Base-by-base conservation (phyloP, 92 coral and sea anemone species). In the Epizoanthus fatuus region DNA sequence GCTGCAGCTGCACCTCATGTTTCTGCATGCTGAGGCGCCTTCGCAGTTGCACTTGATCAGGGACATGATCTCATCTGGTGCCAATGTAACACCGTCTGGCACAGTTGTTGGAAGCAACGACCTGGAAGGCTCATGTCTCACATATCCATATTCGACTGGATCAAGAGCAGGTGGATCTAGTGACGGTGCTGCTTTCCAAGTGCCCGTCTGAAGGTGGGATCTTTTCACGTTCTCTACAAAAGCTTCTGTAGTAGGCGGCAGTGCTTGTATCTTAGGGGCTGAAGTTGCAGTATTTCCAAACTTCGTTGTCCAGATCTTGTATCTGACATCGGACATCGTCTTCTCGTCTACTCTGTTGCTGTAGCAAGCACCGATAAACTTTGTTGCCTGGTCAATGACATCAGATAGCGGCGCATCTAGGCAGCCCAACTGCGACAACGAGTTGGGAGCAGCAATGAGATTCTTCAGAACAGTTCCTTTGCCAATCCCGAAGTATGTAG, bases 401-500 rank as follows among this genome's bases (percentile, higher is more conserved):
- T 90, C 93, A 40, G 74, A 37, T 1, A 86, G 54, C 17, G 57
- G 68, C 12, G 86, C 90, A 62, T 80, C 78, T 6, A 69, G 81
- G 68, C 87, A 85, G 4, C 91, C 89, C 52, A 88, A 19, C 80
- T 19, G 76, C 63, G 87, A 44, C 53, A 93, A 75, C 10, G 87
- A 93, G 79, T 93, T 59, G 32, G 92, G 87, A 86, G 89, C 84
- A 14, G 93, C 89, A 45, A 42, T 86, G 55, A 86, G 85, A 63
- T 35, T 86, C 86, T 89, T 92, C 81, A 92, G 29, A 54, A 85
- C 88, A 78, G 85, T 92, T 49, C 90, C 93, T 70, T 92, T 89
- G 81, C 95, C 95, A 54, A 86, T 86, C 32, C 96, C 86, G 57
- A 86, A 87, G 90, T 84, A 87, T 57, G 92, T 72, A 15, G 96